Evolutionary conservation across 2,113 vertebrate genomes (phyloP), one percentile per base, ranked within the genome.

Genomic region (Glareola pratincola): DNA sequence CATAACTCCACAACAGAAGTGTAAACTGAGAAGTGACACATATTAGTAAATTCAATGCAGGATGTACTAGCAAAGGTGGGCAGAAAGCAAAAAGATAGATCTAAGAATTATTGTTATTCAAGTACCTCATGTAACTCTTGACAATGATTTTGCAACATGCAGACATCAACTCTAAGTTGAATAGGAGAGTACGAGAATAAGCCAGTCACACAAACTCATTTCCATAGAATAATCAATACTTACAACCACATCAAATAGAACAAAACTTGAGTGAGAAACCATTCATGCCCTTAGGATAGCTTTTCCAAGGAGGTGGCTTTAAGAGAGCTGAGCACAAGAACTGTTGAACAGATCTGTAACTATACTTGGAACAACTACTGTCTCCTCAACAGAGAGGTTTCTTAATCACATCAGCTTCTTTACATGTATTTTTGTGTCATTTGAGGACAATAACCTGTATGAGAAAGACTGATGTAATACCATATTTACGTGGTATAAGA

Each of bases 201-300:
- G 30, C 15, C 59, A 45, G 71, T 62, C 93, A 57, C 74, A 66
- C 78, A 27, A 54, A 92, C 37, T 62, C 50, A 92, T 81, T 82
- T 91, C 73, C 89, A 78, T 17, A 60, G 34, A 45, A 39, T 18
- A 84, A 92, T 86, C 92, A 78, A 94, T 92, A 97, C 84, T 91
- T 63, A 89, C 73, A 94, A 75, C 85, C 89, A 91, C 91, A 96
- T 85, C 66, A 94, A 85, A 90, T 0, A 79, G 64, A 72, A 64
- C 57, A 68, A 56, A 86, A 68, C 53, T 50, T 3, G 3, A 86
- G 32, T 1, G 20, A 94, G 80, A 69, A 96, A 87, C 79, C 76
- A 60, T 64, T 88, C 48, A 3, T 64, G 86, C 94, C 96, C 88
- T 85, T 26, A 18, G 93, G 95, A 51, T 0, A 94, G 62, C 11